These are phyloP conservation scores for Orius insidiosus DNA, from an alignment of 1,140 invertebrate genomes.

Conservation along the genomic window DNA sequence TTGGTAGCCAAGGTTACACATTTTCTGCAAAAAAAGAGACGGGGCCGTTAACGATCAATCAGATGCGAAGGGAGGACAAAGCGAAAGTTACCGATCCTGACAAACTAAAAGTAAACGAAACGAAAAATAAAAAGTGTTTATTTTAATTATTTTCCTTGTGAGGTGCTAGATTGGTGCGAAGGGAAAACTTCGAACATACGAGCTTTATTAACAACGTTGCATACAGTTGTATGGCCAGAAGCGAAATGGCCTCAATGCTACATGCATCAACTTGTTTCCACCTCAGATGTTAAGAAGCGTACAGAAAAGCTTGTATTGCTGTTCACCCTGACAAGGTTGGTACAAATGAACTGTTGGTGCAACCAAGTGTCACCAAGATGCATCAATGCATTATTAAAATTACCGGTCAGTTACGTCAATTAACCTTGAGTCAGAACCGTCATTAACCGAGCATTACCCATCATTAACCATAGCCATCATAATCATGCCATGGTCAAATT, in stretches of 20 bases:
- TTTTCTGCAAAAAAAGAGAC: slow-evolving; percentile 53
- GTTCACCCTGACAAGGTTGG: slow-evolving; percentile 96
- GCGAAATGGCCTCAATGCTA: slow-evolving; percentile 82
- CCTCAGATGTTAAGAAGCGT: slow-evolving; percentile 91
- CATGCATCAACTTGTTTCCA: slow-evolving; percentile 82
- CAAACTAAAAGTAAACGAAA: slow-evolving; percentile 50
- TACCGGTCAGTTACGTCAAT: no score
- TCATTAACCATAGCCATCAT: no score
- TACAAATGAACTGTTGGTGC: no score
- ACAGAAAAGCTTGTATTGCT: slow-evolving; percentile 85
- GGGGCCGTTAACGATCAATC: slow-evolving; percentile 76
- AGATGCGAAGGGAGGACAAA: slow-evolving; percentile 77
- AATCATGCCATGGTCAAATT: no score
- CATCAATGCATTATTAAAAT: no score
- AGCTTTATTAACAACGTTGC: slow-evolving; percentile 82
- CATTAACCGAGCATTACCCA: no score
- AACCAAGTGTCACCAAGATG: no score
- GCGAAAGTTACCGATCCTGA: slow-evolving; percentile 82
- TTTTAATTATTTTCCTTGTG: slow-evolving; percentile 12
- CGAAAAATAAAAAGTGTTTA: slow-evolving; percentile 7
- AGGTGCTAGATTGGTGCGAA: slow-evolving; percentile 68
- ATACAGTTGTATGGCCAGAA: slow-evolving; percentile 86
- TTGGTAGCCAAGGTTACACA: slow-evolving; percentile 75
- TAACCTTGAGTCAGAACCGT: no score
- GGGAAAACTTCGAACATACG: slow-evolving; percentile 94